These are phyloP conservation scores for Nomada goodeniana DNA, from an alignment of 2,888 invertebrate species.

Conservation along the genomic window DNA sequence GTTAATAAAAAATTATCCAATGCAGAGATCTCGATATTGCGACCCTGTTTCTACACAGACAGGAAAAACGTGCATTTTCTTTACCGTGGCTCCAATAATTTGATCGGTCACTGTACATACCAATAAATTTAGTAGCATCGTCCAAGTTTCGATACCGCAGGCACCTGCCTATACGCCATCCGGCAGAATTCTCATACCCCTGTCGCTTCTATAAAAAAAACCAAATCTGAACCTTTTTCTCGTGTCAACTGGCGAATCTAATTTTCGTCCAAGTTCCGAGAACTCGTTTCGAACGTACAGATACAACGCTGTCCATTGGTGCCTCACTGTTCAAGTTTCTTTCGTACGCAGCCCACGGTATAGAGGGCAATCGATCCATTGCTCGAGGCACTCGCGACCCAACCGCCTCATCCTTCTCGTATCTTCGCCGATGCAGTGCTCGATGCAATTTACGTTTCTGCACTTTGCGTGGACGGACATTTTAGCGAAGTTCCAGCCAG, in stretches of 20 bases:
- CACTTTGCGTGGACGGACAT: conserved; percentile 72
- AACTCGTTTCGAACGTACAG: conserved; percentile 14
- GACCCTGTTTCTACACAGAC: too few relatives aligned
- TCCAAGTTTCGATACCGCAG: too few relatives aligned
- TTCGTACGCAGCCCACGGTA: conserved; percentile 13
- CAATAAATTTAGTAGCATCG: too few relatives aligned
- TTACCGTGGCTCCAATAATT: too few relatives aligned
- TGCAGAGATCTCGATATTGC: too few relatives aligned
- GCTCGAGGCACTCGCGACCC: conserved; percentile 32
- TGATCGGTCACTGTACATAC: too few relatives aligned
- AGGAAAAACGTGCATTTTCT: too few relatives aligned
- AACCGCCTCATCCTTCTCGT: conserved; percentile 40
- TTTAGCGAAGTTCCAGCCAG: conserved; percentile 69
- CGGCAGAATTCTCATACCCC: too few relatives aligned
- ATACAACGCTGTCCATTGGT: conserved; percentile 8
- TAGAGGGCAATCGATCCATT: conserved; percentile 48
- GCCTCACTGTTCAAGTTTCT: conserved; percentile 4
- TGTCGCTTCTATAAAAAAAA: too few relatives aligned
- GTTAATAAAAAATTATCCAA: too few relatives aligned
- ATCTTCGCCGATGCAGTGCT: conserved; percentile 63
- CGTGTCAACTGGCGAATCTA: background rate
- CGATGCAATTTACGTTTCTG: conserved; percentile 72
- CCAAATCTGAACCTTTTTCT: background rate
- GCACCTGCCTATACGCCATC: too few relatives aligned
- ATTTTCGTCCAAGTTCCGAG: conserved; percentile 9